Percentiles rank a stretch among this genome's conserved stretches.
Evolutionary conservation across 2,113 vertebrate species (phyloP).

Genomic region (Heliornis fulica): DNA sequence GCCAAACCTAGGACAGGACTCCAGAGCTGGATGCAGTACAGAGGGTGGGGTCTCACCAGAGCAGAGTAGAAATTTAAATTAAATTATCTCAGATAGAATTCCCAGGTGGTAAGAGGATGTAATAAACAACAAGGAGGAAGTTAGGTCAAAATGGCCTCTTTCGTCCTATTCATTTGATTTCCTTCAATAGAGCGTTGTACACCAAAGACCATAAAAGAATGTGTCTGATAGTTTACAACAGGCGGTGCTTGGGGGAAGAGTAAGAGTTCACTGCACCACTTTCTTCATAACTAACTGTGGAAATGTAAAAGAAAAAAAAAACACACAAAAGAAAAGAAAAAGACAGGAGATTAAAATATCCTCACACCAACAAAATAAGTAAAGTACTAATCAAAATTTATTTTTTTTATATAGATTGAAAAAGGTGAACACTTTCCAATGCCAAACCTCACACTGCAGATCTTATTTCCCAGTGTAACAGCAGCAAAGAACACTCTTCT

Average conservation of each 20-base stretch:
- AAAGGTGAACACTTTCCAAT: slow-evolving; percentile 74
- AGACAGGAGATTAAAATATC: neutral
- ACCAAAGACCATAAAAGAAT: neutral
- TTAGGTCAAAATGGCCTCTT: neutral
- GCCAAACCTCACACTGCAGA: slow-evolving; percentile 78
- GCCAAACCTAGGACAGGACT: too few relatives aligned
- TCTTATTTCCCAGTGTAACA: slow-evolving; percentile 82
- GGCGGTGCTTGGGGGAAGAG: neutral
- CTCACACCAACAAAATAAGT: neutral
- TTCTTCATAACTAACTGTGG: neutral
- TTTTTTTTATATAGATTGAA: slow-evolving; percentile 76
- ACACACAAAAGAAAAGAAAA: neutral
- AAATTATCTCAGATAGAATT: neutral
- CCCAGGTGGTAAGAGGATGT: neutral
- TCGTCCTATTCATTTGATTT: neutral
- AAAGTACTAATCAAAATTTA: neutral
- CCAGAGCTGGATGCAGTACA: too few relatives aligned
- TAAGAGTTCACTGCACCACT: too few relatives aligned
- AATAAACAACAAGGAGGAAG: neutral
- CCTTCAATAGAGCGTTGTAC: neutral
- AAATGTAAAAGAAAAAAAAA: neutral
- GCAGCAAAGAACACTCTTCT: slow-evolving; percentile 79
- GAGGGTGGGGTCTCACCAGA: too few relatives aligned
- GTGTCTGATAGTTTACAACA: neutral
- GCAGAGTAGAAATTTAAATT: neutral